These are phyloP conservation scores for Salvator merianae DNA, from an alignment of 2,113 vertebrate species.

Conservation along the genomic window DNA sequence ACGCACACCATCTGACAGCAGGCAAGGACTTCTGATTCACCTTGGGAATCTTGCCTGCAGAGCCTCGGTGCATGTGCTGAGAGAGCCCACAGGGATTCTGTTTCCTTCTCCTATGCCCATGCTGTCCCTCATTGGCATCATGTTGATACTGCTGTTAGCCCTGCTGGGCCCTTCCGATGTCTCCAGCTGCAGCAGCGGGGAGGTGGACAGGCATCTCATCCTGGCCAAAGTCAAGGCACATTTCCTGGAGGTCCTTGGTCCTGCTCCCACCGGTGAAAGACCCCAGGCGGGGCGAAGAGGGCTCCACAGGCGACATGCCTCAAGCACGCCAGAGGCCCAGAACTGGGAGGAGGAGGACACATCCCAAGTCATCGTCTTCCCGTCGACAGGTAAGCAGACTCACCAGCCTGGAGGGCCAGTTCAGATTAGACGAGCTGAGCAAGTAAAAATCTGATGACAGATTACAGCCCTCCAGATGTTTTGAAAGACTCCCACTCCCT, in stretches of 20 bases:
- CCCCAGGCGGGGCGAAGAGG: constrained; percentile 53
- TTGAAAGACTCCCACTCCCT: not conserved
- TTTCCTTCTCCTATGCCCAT: not conserved
- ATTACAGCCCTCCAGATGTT: not conserved
- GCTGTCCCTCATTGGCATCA: constrained; percentile 3
- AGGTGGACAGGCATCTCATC: constrained; percentile 67
- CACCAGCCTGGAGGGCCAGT: not conserved
- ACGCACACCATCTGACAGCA: not conserved
- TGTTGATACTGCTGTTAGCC: constrained; percentile 68
- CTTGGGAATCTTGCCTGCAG: not conserved
- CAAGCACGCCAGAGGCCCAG: constrained; percentile 32
- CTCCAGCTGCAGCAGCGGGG: constrained; percentile 49
- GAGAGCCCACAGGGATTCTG: constrained; percentile 10
- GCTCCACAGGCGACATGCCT: constrained; percentile 57
- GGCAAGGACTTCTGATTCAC: not conserved
- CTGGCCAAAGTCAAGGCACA: constrained; percentile 74
- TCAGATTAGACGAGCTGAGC: not conserved
- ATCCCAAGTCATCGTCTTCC: constrained; percentile 87
- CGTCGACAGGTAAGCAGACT: constrained; percentile 80
- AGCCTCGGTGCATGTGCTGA: constrained; percentile 45
- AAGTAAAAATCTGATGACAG: not conserved
- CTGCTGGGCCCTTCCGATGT: constrained; percentile 45
- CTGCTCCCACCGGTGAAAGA: constrained; percentile 41
- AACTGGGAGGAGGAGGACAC: constrained; percentile 65
- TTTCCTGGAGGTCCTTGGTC: constrained; percentile 73